These are phyloP conservation scores for Crossocerus cetratus DNA, from an alignment of 2,888 invertebrate genomes.

Conservation along the genomic window DNA sequence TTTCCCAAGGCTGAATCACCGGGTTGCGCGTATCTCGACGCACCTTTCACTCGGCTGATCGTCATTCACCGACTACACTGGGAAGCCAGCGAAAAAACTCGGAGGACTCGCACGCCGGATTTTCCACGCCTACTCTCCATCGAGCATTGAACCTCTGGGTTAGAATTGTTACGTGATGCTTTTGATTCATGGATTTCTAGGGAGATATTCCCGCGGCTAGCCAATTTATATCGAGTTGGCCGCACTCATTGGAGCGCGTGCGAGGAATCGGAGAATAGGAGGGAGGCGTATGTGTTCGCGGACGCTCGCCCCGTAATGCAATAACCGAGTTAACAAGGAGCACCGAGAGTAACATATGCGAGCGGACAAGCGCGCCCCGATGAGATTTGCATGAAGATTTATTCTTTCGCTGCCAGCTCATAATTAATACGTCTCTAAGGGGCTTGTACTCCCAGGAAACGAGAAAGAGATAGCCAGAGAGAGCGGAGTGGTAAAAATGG, in stretches of 20 bases:
- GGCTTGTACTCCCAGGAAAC: slow-evolving; percentile 4
- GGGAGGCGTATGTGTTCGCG: slow-evolving; percentile 24
- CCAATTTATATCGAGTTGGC: slow-evolving; percentile 47
- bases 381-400: slow-evolving; percentile 29
- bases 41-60: no score
- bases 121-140: not conserved
- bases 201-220: slow-evolving; percentile 26
- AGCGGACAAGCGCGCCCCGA: slow-evolving; percentile 14
- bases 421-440: slow-evolving; percentile 50
- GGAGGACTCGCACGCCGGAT: not conserved
- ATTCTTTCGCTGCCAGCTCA: slow-evolving; percentile 21
- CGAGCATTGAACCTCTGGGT: not conserved
- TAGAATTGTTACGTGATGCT: not conserved
- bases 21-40: no score
- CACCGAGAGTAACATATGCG: slow-evolving; percentile 20
- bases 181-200: slow-evolving; percentile 14
- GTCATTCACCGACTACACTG: no score
- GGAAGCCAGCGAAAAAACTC: no score
- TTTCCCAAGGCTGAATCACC: no score
- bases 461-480: not conserved
- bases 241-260: slow-evolving; percentile 31
- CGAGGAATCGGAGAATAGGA: slow-evolving; percentile 4
- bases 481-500: slow-evolving; percentile 8
- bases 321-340: slow-evolving; percentile 37
- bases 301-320: slow-evolving; percentile 35